Percentiles rank a stretch among this genome's conserved stretches.
Conservation (phyloP, 2,113 vertebrate genomes). For the Coregonus clupeaformis region DNA sequence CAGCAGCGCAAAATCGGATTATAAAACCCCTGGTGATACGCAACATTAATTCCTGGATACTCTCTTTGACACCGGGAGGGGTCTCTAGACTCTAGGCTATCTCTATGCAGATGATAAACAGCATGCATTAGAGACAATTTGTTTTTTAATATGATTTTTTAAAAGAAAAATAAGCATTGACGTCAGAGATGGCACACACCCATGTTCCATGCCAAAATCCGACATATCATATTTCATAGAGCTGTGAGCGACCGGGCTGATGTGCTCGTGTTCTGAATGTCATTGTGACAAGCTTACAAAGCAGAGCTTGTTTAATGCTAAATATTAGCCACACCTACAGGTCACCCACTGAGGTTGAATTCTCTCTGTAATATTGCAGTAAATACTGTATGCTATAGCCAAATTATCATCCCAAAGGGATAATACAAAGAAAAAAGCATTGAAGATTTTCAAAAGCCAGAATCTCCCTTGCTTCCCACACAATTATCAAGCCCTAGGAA, state of each 20-base stretch:
- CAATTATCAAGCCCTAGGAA: background rate
- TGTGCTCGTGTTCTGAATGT: constrained; percentile 61
- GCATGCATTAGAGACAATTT: constrained; percentile 35
- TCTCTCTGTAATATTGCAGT: no score
- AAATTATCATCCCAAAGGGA: no score
- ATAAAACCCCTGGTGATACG: constrained; percentile 27
- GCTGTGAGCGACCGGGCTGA: constrained; percentile 34
- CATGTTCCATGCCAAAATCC: constrained; percentile 64
- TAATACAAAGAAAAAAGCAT: no score
- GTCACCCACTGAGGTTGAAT: no score
- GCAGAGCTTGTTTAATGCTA: constrained; percentile 59
- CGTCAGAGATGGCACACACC: constrained; percentile 68
- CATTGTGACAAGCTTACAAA: constrained; percentile 32
- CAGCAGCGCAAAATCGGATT: constrained; percentile 45
- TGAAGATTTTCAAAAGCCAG: no score
- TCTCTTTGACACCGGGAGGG: background rate
- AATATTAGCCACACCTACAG: background rate
- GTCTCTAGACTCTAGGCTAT: background rate
- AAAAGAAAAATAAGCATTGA: constrained; percentile 49
- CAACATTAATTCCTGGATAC: constrained; percentile 29
- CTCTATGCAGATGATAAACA: constrained; percentile 13
- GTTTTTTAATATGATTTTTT: background rate
- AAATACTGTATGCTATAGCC: no score
- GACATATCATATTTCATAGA: constrained; percentile 43
- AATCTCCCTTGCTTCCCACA: background rate